Base-by-base conservation (phyloP, 2,888 invertebrate species). In the Crocallis elinguaria region DNA sequence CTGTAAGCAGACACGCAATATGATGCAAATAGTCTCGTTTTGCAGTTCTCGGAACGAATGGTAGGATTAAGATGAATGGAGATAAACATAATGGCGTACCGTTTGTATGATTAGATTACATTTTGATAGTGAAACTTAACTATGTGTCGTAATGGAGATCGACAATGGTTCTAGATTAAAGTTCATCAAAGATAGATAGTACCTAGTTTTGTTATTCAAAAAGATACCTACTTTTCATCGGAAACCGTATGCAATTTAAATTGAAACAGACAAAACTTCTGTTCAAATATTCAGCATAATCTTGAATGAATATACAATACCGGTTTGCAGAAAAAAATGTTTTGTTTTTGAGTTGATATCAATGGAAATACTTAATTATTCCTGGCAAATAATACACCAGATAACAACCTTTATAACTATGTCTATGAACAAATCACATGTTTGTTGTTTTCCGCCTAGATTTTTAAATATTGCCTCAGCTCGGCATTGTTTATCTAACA, bases 1-100 rank as follows among this genome's bases (percentile, higher is more conserved):
- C 39, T 36, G 46, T 46, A 49, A 57, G 46, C 45, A 53, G 49
- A 60, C 45, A 45, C 49, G 56, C 56, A 49, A 62, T 54, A 54
- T 44, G 46, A 62, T 62, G 57, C 57, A 62, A 62, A 60, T 52
- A 17, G 35, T 50, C 45, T 43, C 45, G 46, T 49, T 55, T 45
- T 45, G 55, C 49, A 46, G 32, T 64, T 62, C 56, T 54, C 37
- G 11, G 49, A 38, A 57, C 48, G 35, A 36, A 27, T 35, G 44
- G 39, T 7, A 39, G 16, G 14, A 38, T 38, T 14, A 19, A 41
- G 51, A 46, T 35, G 35, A 36, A 46, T 50, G 12, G 17, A 45
- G 33, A 39, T 44, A 51, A 27, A 39, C 29, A 39, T 45, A 45
- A 25, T 30, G 13, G 9, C 9, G 35, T 36, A 19, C 12, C 25